Conservation (phyloP, 2,797 vertebrate species). For the Melanotaenia boesemani region DNA sequence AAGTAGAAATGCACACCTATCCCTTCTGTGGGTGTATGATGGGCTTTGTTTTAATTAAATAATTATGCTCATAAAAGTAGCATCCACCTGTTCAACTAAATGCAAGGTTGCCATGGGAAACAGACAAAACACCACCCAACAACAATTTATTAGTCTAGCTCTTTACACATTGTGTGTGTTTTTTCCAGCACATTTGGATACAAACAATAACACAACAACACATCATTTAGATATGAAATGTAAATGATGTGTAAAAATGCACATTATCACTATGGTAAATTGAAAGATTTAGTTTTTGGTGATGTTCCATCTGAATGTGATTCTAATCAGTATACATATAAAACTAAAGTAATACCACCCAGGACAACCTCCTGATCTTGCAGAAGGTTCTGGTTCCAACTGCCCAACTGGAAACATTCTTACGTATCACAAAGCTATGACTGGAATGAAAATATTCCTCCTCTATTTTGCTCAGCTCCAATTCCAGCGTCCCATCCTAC, state of each 20-base stretch:
- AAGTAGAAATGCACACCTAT: too few species aligned
- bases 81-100: conserved; percentile 68
- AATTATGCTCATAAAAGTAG: conserved; percentile 74
- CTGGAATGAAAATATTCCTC: conserved; percentile 76
- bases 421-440: conserved; percentile 75
- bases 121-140: conserved; percentile 80
- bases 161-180: conserved; percentile 55
- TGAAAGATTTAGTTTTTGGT: too few species aligned
- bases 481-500: conserved; percentile 68
- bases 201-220: too few species aligned
- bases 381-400: conserved; percentile 39
- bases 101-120: conserved; percentile 72
- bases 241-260: too few species aligned
- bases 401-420: conserved; percentile 77
- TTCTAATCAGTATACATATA: too few species aligned
- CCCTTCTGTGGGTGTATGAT: too few species aligned
- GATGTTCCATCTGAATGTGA: too few species aligned
- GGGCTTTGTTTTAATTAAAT: conserved; percentile 15
- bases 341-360: not conserved
- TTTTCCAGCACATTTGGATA: not conserved
- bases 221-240: too few species aligned
- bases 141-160: conserved; percentile 67
- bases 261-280: too few species aligned
- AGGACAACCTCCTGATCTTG: not conserved
- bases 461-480: conserved; percentile 66